phyloP scores from a whole-genome alignment of 2,888 invertebrate species.

The Adelphocoris suturalis region DNA sequence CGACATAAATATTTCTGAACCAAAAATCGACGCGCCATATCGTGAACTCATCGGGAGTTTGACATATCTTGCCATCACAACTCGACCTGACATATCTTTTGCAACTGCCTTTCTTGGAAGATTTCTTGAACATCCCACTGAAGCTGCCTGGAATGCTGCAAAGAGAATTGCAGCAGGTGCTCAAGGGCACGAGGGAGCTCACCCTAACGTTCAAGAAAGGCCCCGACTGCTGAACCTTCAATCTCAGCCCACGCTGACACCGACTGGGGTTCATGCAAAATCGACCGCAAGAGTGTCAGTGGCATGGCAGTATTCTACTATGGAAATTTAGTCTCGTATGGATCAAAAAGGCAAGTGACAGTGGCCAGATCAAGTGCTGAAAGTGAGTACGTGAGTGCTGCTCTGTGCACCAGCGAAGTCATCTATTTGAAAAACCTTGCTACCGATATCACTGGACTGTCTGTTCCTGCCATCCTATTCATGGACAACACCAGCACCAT shows the following conservation, averaged over 20 bases:
- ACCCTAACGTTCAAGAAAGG: not conserved
- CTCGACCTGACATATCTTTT: conserved; percentile 49
- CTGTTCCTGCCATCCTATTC: not conserved
- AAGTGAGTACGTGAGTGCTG: conserved; percentile 52
- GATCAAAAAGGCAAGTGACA: conserved; percentile 67
- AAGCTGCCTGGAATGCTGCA: not conserved
- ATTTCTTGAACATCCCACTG: conserved; percentile 35
- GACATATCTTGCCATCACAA: conserved; percentile 44
- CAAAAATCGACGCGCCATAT: conserved; percentile 60
- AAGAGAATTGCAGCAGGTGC: not conserved
- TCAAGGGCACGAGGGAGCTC: not conserved
- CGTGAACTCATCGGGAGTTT: conserved; percentile 70
- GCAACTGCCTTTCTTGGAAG: conserved; percentile 21
- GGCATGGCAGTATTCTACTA: conserved; percentile 61
- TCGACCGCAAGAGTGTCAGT: conserved; percentile 66
- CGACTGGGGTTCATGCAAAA: conserved; percentile 18
- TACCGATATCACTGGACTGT: not conserved
- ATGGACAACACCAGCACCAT: conserved; percentile 44
- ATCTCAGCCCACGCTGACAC: conserved; percentile 46
- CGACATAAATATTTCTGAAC: conserved; percentile 45
- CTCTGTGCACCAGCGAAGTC: not conserved
- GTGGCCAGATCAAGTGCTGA: conserved; percentile 53
- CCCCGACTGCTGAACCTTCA: too few relatives aligned
- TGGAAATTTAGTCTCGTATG: conserved; percentile 68
- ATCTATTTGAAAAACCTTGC: conserved; percentile 14